Evolutionary conservation across 2,113 vertebrate genomes (phyloP), one percentile per base, ranked within the genome.

Genomic region (Gasterosteus aculeatus): DNA sequence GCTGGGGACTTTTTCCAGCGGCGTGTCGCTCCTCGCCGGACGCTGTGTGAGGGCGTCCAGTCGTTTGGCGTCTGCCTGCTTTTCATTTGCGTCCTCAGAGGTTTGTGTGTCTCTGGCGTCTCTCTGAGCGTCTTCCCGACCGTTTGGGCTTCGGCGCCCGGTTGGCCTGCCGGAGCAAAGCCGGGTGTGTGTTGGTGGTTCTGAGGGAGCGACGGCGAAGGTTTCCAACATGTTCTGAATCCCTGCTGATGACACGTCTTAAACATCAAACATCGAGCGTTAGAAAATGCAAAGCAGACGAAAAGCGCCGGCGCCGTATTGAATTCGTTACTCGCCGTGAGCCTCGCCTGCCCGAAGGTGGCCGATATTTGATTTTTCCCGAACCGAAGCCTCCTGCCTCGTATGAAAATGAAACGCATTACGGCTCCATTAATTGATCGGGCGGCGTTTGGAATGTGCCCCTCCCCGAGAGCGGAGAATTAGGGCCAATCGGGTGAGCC

Each of bases 361-460:
- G 79, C 85, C 63, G 53, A 66, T 84, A 90, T 84, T 75, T 83
- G 84, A 91, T 89, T 84, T 72, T 22, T 18, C 5, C 77, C 63
- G 61, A 72, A 68, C 82, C 71, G 61, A 39, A 78, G 77, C 64
- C 72, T 79, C 75, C 46, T 73, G 85, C 57, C 81, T 78, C 80
- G 86, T 88, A 83, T 88, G 83, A 88, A 92, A 92, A 91, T 89
- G 88, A 91, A 87, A 88, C 87, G 70, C 88, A 93, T 93, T 92
- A 93, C 81, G 42, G 86, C 63, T 83, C 90, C 91, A 91, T 93
- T 93, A 92, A 93, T 92, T 92, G 91, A 93, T 93, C 86, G 71
- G 67, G 35, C 5, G 59, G 80, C 77, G 75, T 93, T 91, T 93
- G 91, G 91, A 91, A 93, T 93, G 91, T 92, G 90, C 81, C 72